Percentiles rank a stretch among this genome's conserved stretches.
These are phyloP conservation scores for Sesia bembeciformis DNA, from an alignment of 2,888 invertebrate genomes.

Conservation along the genomic window DNA sequence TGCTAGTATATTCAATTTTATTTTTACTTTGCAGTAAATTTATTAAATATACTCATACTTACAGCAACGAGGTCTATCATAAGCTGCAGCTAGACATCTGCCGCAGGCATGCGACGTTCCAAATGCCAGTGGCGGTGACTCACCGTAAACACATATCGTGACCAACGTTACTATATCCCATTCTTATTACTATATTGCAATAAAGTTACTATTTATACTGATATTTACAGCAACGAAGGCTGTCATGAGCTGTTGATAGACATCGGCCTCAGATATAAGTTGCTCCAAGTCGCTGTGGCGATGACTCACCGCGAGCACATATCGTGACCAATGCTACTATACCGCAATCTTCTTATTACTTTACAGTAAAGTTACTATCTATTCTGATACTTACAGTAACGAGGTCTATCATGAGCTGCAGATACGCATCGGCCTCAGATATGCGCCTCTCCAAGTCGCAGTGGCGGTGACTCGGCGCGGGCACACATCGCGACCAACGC, in stretches of 20 bases:
- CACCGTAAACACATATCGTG: constrained; percentile 51
- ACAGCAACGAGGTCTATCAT: constrained; percentile 94
- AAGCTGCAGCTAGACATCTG: constrained; percentile 96
- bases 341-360: too few relatives aligned
- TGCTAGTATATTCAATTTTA: too few relatives aligned
- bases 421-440: constrained; percentile 95
- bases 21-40: too few relatives aligned
- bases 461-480: constrained; percentile 49
- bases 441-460: constrained; percentile 91
- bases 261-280: too few relatives aligned
- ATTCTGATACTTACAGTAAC: constrained; percentile 75
- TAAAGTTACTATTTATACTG: too few relatives aligned
- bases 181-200: constrained; percentile 28
- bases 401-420: constrained; percentile 96
- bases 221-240: too few relatives aligned
- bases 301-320: too few relatives aligned
- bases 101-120: constrained; percentile 93
- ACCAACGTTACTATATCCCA: constrained; percentile 68
- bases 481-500: constrained; percentile 61
- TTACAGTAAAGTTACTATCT: too few relatives aligned
- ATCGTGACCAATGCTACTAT: too few relatives aligned
- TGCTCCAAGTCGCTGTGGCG: too few relatives aligned
- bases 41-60: constrained; percentile 14
- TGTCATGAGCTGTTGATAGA: too few relatives aligned
- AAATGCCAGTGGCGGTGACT: constrained; percentile 76